Evolutionary conservation across 2,797 vertebrate genomes (phyloP), one percentile per base, ranked within the genome.

Genomic region (Hydrolagus colliei): DNA sequence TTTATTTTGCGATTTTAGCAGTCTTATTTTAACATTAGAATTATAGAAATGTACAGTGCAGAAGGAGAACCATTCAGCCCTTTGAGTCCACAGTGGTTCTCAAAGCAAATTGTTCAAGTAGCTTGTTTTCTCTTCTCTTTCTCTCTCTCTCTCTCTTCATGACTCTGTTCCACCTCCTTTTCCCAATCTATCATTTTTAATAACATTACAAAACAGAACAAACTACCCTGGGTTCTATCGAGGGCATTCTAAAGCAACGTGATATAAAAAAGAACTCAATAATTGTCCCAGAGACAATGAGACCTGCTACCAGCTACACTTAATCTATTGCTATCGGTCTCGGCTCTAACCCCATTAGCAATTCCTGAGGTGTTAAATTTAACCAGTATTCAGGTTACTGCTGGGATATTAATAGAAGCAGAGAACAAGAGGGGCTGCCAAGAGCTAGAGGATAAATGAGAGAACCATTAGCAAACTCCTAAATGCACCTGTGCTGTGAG

Each of bases 391-490:
- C 79, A 82, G 86, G 86, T 85, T 89, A 87, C 73, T 86, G 73
- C 86, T 85, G n/a, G 71, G 86, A 71, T 68, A 88, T 88, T 86
- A 89, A 89, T 87, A 88, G 86, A 63, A 72, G 67, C 73, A 73
- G 22, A 86, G 80, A 80, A 87, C 76, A 87, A 72, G n/a, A 20
- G 32, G 71, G 86, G 75, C 52, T 86, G 67, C 86, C 61, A 88
- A 86, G 27, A 88, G 85, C 73, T 67, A 59, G 62, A 86, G 87
- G 87, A 89, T 87, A 78, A 90, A 88, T 12, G 35, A 85, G 27
- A 87, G 63, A 88, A 80, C 52, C 85, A n/a, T n/a, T 67, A 87
- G 84, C 61, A 72, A 0, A 87, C 85, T 87, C 75, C 86, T 86
- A 86, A 86, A 82, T 86, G 85, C 75, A 86, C 87, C 88, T 87